phyloP scores from a whole-genome alignment of 2,888 invertebrate species.

The Dicycla oo region DNA sequence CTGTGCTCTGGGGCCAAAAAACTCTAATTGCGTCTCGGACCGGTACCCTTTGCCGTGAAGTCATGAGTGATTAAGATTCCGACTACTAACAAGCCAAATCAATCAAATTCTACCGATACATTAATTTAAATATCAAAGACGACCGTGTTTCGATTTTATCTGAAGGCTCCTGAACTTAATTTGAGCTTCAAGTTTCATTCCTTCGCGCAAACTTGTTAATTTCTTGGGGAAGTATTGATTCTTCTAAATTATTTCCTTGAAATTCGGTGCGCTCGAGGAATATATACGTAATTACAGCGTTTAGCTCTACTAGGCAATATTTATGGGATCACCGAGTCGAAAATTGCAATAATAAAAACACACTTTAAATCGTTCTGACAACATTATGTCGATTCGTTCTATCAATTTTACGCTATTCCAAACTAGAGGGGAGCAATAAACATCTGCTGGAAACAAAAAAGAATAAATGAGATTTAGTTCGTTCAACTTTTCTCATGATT shows the following conservation, averaged over 20 bases:
- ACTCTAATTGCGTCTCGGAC: conserved; percentile 67
- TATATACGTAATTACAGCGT: conserved; percentile 25
- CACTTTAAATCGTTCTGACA: conserved; percentile 63
- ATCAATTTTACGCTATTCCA: conserved; percentile 77
- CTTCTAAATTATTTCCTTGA: conserved; percentile 12
- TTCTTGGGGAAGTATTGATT: neutral
- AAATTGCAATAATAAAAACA: conserved; percentile 53
- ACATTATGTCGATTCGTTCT: conserved; percentile 75
- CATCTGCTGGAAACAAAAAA: conserved; percentile 70
- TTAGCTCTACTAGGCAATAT: conserved; percentile 23
- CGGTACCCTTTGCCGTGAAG: conserved; percentile 65
- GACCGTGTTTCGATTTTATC: conserved; percentile 48
- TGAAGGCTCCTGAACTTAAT: conserved; percentile 42
- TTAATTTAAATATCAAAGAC: conserved; percentile 66
- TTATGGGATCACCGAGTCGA: conserved; percentile 35
- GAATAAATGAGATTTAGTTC: conserved; percentile 72
- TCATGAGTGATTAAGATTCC: conserved; percentile 65
- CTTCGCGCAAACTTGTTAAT: neutral
- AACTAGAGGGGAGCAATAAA: conserved; percentile 70
- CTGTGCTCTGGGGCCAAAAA: conserved; percentile 66
- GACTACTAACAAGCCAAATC: conserved; percentile 66
- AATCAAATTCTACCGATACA: conserved; percentile 68
- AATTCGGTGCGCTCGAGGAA: conserved; percentile 21
- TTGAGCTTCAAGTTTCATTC: conserved; percentile 20
- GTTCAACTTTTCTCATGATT: conserved; percentile 70